Evolutionary conservation across 2,797 vertebrate species (phyloP).

Genomic region (Botia kubotai): DNA sequence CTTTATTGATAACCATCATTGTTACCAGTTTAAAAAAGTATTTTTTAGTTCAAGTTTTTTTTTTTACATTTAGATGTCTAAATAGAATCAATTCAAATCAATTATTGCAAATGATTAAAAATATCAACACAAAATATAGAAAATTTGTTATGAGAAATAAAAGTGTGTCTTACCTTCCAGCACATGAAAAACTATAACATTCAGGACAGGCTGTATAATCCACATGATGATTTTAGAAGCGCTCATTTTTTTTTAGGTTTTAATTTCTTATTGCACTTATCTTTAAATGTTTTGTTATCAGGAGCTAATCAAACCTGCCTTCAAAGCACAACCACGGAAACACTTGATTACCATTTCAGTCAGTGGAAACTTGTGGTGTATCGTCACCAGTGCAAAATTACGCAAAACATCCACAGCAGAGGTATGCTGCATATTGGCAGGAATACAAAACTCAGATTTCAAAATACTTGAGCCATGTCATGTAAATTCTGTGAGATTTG

Average conservation of each 20-base stretch:
- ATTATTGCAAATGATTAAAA: background rate
- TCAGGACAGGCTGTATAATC: background rate
- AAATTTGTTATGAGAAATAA: background rate
- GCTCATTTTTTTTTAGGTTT: background rate
- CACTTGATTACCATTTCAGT: conserved; percentile 4
- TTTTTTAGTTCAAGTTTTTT: too few species aligned
- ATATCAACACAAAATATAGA: background rate
- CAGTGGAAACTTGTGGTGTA: conserved; percentile 51
- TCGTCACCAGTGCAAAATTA: conserved; percentile 8
- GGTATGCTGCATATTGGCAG: background rate
- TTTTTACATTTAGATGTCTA: too few species aligned
- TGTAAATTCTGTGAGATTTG: background rate
- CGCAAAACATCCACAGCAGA: background rate
- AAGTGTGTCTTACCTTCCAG: conserved; percentile 34
- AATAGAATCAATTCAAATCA: too few species aligned
- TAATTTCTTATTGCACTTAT: background rate
- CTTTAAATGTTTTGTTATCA: conserved; percentile 1
- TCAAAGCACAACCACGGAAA: conserved; percentile 13
- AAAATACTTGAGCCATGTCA: background rate
- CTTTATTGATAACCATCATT: too few species aligned
- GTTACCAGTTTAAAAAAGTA: too few species aligned
- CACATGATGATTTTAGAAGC: background rate
- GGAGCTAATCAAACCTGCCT: conserved; percentile 3
- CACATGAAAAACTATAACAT: background rate
- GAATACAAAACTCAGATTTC: background rate